phyloP scores from a whole-genome alignment of 2,113 vertebrate species.

The Pluvialis apricaria region DNA sequence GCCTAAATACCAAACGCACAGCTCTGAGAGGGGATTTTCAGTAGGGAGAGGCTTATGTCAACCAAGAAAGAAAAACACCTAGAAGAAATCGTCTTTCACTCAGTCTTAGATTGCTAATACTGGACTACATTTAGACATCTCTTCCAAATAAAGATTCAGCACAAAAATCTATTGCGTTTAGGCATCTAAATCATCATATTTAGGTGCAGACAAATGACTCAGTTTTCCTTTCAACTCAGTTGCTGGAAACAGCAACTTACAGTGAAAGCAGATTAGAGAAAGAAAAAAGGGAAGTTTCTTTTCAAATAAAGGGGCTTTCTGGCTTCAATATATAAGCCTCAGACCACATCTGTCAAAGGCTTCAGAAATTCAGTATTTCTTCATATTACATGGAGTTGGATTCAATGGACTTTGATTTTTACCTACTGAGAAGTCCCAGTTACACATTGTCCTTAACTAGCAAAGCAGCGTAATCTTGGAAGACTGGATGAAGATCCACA shows the following conservation, averaged over 20 bases:
- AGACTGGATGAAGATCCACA: background rate
- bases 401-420: background rate
- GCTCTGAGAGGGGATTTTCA: background rate
- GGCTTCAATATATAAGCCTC: background rate
- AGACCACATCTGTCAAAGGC: background rate
- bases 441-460: accelerated
- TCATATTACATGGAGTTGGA: background rate
- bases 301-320: background rate
- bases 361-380: background rate
- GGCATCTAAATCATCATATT: background rate
- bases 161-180: background rate
- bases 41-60: background rate
- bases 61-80: background rate
- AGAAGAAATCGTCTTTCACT: background rate
- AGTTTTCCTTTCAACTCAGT: background rate
- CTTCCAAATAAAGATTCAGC: background rate
- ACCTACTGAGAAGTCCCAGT: accelerated
- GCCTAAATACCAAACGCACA: background rate
- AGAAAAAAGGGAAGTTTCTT: background rate
- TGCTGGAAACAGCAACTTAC: background rate
- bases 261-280: background rate
- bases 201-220: background rate
- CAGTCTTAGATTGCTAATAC: background rate
- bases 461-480: accelerated
- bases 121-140: background rate